phyloP scores from a whole-genome alignment of 1,140 invertebrate genomes.

The Antheraea mylitta region DNA sequence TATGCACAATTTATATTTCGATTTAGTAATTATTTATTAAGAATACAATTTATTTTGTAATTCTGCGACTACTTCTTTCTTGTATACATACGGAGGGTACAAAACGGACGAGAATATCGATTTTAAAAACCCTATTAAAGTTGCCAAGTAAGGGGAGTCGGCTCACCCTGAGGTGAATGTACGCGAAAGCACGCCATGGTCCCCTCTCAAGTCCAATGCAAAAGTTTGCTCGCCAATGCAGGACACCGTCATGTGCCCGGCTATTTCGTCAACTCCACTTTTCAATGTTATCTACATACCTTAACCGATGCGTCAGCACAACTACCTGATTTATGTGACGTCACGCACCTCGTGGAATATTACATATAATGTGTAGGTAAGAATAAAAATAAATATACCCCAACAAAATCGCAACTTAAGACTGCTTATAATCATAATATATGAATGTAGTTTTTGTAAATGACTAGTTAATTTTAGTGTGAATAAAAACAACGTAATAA shows the following conservation, averaged over 20 bases:
- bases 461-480: background rate
- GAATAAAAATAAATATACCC: background rate
- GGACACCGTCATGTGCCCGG: slow-evolving; percentile 29
- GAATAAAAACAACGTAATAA: background rate
- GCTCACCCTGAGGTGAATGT: slow-evolving; percentile 52
- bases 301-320: slow-evolving; percentile 26
- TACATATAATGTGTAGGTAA: background rate
- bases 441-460: too few relatives aligned
- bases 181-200: slow-evolving; percentile 50
- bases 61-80: too few relatives aligned
- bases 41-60: too few relatives aligned
- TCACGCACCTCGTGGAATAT: background rate
- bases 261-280: slow-evolving; percentile 28
- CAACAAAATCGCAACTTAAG: too few relatives aligned
- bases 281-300: slow-evolving; percentile 22
- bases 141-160: slow-evolving; percentile 43
- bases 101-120: slow-evolving; percentile 42
- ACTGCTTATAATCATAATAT: too few relatives aligned
- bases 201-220: slow-evolving; percentile 28
- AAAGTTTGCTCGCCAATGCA: slow-evolving; percentile 59
- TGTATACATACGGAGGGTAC: background rate
- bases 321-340: slow-evolving; percentile 12
- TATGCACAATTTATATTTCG: too few relatives aligned
- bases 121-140: slow-evolving; percentile 71
- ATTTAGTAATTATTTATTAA: too few relatives aligned